Conservation (phyloP, 2,797 vertebrate genomes). For the Paguma larvata region DNA sequence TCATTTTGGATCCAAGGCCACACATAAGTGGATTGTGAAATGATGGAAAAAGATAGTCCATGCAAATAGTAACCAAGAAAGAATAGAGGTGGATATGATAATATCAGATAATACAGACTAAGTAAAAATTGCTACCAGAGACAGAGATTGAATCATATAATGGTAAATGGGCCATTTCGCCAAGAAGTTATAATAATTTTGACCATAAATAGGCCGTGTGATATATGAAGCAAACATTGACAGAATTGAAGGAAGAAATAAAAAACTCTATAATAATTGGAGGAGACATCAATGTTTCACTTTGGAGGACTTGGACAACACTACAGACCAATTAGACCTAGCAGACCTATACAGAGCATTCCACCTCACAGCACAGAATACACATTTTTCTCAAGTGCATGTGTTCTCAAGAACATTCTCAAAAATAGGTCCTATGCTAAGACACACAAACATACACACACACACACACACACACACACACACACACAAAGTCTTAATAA, state of each 20-base stretch:
- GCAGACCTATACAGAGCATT: background rate
- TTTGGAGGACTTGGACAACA: background rate
- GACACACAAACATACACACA: background rate
- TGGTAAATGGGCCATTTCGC: background rate
- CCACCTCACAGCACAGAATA: background rate
- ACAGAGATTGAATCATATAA: background rate
- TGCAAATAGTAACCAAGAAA: background rate
- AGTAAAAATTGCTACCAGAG: background rate
- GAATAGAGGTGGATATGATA: background rate
- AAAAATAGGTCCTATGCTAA: background rate
- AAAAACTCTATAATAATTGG: background rate
- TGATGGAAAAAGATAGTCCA: background rate
- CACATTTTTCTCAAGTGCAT: background rate
- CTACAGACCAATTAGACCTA: background rate
- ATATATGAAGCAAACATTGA: background rate
- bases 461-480: background rate
- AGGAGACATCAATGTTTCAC: background rate
- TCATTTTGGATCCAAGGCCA: background rate
- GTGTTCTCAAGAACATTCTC: background rate
- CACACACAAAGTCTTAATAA: background rate
- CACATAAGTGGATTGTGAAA: background rate
- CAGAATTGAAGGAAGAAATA: background rate
- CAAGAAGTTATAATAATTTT: background rate
- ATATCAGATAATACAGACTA: background rate
- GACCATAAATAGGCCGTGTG: background rate